Base-by-base conservation (phyloP, 2,113 vertebrate genomes). In the Dryoscopus gambensis region DNA sequence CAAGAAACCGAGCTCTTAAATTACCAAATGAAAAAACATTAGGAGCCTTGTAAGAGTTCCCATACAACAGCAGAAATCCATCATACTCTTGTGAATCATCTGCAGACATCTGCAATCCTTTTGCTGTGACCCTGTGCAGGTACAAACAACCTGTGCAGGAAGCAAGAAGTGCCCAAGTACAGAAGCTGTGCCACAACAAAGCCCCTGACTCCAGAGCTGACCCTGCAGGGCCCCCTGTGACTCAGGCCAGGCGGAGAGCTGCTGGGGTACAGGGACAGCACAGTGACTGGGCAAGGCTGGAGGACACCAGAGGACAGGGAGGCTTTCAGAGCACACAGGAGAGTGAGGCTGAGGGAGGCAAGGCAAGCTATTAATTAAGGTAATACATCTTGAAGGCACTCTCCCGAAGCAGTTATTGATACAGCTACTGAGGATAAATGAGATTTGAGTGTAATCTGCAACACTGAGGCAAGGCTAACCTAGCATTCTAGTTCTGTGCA, bases 201-300 rank as follows among this genome's bases (percentile, higher is more conserved):
- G 59, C 8, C 64, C 56, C 11, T 1, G 3, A 11, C 15, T 11
- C 15, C 42, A 49, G 28, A 91, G 44, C 15, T 50, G 68, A 47
- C 12, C 22, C 25, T 73, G 13, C 53, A 56, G 33, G 37, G 15
- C 5, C 16, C 15, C 53, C 15, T 49, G 21, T 75, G 88, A 56
- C 2, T 1, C 10, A 2, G 30, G 33, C 28, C 5, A 4, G 53
- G 55, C 40, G n/a, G 24, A 60, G 56, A 75, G 5, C 7, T n/a
- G 40, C 49, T 74, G 77, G 42, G 20, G 21, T 62, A 20, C 68
- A 33, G 37, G 22, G 15, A 49, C 33, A 1, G 4, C 56, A 40
- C 42, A 1, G 3, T 0, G 0, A 35, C 27, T 0, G 0, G 40
- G 9, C 19, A 39, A 70, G 53, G 56, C 56, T 52, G 55, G 39